phyloP scores from a whole-genome alignment of 2,113 vertebrate genomes.

The Lamprologus sp. region DNA sequence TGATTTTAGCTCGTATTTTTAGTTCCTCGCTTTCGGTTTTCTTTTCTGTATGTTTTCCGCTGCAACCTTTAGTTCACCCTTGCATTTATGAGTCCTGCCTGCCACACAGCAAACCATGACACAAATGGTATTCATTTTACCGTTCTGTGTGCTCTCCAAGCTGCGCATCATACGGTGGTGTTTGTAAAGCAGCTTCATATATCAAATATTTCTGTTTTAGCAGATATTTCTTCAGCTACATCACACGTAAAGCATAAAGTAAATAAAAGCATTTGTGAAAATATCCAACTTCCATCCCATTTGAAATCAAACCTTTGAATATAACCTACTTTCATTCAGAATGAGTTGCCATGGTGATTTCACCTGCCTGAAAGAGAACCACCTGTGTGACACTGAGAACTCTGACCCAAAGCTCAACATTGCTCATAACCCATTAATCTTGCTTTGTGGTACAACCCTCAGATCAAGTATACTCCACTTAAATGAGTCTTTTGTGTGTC shows the following conservation, averaged over 20 bases:
- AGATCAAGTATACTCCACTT: background rate
- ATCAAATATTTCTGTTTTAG: rapidly evolving
- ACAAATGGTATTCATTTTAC: background rate
- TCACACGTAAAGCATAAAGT: background rate
- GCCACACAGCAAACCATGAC: background rate
- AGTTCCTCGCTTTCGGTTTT: background rate
- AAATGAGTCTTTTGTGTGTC: background rate
- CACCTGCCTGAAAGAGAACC: background rate
- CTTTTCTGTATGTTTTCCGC: background rate
- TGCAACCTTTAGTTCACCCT: background rate
- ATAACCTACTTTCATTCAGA: rapidly evolving
- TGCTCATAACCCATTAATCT: background rate
- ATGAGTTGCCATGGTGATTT: background rate
- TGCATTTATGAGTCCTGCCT: background rate
- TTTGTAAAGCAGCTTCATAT: background rate
- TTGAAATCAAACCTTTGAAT: background rate
- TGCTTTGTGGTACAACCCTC: background rate
- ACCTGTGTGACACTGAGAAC: background rate
- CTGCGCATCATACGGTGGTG: background rate
- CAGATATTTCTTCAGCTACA: background rate
- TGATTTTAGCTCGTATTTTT: background rate
- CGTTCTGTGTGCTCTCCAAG: background rate
- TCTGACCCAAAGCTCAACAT: background rate
- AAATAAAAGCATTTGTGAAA: background rate
- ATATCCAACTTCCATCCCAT: background rate